These are phyloP conservation scores for Zootoca vivipara DNA, from an alignment of 2,113 vertebrate genomes.

Conservation along the genomic window DNA sequence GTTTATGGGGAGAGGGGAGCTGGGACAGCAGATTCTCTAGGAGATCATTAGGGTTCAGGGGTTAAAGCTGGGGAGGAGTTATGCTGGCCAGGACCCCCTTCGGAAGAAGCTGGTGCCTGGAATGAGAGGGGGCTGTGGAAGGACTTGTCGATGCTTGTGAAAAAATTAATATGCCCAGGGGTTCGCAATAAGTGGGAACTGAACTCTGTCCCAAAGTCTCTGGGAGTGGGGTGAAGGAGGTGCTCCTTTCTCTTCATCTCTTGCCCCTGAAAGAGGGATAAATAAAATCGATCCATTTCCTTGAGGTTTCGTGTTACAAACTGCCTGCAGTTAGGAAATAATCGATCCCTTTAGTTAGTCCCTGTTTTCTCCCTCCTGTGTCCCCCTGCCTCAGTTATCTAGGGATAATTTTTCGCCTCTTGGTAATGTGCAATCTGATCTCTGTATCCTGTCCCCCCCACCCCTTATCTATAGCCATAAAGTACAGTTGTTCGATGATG, in stretches of 20 bases:
- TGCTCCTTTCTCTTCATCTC: neutral
- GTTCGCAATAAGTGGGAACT: neutral
- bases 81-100: neutral
- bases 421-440: neutral
- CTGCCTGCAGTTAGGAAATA: neutral
- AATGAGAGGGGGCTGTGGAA: neutral
- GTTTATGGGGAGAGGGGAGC: no score
- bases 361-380: neutral
- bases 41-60: neutral
- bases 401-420: neutral
- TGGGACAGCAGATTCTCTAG: no score
- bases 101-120: neutral
- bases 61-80: neutral
- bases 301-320: neutral
- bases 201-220: neutral
- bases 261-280: neutral
- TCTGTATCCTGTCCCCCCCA: neutral
- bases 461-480: neutral
- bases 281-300: neutral
- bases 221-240: no score
- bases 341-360: conserved; percentile 1
- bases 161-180: no score
- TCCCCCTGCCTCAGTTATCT: neutral
- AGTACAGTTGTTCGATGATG: no score
- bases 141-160: no score